These are phyloP conservation scores for Rhinopomastus cyanomelas DNA, from an alignment of 2,113 vertebrate genomes.

Conservation along the genomic window DNA sequence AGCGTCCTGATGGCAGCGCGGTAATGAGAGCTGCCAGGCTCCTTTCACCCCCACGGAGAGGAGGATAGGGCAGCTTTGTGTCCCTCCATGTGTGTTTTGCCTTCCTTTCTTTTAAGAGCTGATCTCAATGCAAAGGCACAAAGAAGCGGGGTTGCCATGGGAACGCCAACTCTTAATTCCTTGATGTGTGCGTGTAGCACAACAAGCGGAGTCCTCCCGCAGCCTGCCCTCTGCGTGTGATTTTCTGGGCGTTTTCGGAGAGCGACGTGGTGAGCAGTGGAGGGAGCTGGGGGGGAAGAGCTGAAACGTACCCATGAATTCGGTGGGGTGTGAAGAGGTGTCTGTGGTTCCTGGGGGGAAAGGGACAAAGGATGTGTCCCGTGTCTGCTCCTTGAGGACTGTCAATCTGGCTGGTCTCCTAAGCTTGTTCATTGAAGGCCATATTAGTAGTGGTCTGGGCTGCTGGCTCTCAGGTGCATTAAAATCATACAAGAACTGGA, in stretches of 20 bases:
- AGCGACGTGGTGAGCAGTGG: background rate
- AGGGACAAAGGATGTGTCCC: background rate
- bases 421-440: background rate
- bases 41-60: background rate
- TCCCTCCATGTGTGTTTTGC: background rate
- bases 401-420: background rate
- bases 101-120: background rate
- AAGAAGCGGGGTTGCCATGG: conserved; percentile 63
- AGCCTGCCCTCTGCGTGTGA: conserved; percentile 2
- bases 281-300: background rate
- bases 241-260: background rate
- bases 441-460: background rate
- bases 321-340: background rate
- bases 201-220: conserved; percentile 29
- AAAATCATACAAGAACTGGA: background rate
- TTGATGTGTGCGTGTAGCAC: background rate
- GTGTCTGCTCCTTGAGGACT: background rate
- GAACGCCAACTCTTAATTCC: conserved; percentile 56
- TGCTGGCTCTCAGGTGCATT: background rate
- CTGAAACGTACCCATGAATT: background rate
- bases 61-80: background rate
- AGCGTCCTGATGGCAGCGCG: background rate
- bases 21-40: background rate
- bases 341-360: background rate
- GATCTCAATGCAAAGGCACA: conserved; percentile 27